Evolutionary conservation across 2,113 vertebrate genomes (phyloP).

Genomic region (Cyanoderma ruficeps): DNA sequence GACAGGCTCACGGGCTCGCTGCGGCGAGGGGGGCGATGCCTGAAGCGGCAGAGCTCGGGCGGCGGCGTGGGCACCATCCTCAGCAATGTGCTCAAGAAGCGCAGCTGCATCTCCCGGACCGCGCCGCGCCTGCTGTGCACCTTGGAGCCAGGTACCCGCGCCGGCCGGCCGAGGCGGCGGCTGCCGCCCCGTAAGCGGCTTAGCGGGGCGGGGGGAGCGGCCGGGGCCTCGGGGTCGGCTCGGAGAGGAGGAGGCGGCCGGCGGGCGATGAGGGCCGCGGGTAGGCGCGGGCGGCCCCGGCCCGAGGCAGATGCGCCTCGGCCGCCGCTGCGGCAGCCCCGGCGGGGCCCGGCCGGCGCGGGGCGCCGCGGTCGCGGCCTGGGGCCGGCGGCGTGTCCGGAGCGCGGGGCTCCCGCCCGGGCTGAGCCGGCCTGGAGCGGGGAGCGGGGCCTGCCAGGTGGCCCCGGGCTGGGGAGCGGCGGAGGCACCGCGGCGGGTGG

Average conservation of each 20-base stretch:
- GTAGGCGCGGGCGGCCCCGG: neutral
- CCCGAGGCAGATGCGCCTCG: neutral
- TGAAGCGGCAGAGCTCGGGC: conserved; percentile 79
- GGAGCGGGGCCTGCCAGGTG: too few relatives aligned
- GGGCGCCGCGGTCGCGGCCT: too few relatives aligned
- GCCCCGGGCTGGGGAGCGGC: too few relatives aligned
- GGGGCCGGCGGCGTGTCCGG: too few relatives aligned
- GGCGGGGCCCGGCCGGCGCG: too few relatives aligned
- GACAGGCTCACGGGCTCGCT: conserved; percentile 79
- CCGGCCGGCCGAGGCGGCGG: neutral
- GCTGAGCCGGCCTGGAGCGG: too few relatives aligned
- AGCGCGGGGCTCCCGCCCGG: too few relatives aligned
- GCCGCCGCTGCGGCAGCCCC: neutral
- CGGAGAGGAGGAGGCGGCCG: neutral
- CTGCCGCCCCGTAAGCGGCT: neutral
- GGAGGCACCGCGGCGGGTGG: too few relatives aligned
- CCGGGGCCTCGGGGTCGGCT: neutral
- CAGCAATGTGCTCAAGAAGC: conserved; percentile 93
- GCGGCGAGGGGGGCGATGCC: conserved; percentile 82
- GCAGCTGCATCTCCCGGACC: conserved; percentile 92
- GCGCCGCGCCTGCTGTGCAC: conserved; percentile 96
- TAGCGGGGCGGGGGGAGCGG: neutral
- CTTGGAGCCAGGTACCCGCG: conserved; percentile 89
- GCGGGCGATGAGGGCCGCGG: neutral
- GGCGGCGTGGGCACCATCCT: conserved; percentile 91